These are phyloP conservation scores for Chionis minor DNA, from an alignment of 2,113 vertebrate genomes.

Conservation along the genomic window DNA sequence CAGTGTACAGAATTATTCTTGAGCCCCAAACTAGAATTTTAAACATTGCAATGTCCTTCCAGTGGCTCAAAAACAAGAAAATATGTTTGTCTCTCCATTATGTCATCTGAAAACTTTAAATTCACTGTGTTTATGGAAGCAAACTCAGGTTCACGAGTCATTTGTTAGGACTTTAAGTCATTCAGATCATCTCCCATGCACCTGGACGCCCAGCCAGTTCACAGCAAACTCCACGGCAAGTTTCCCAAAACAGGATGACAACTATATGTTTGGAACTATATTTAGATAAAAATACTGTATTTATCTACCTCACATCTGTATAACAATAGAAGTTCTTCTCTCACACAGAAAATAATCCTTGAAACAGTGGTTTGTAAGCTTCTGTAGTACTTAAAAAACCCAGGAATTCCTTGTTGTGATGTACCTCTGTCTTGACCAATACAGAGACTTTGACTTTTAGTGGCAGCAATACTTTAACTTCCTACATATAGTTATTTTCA, in stretches of 20 bases:
- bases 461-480: background rate
- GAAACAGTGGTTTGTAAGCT: background rate
- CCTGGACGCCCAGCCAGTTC: rapidly evolving
- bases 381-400: background rate
- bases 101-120: background rate
- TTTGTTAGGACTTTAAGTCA: background rate
- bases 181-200: background rate
- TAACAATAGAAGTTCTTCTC: background rate
- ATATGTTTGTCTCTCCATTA: background rate
- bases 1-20: background rate
- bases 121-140: background rate
- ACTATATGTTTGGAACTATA: background rate
- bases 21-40: background rate
- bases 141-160: background rate
- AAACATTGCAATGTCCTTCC: background rate
- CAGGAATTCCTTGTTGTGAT: background rate
- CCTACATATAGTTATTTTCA: background rate
- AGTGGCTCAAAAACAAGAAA: background rate
- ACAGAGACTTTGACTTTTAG: background rate
- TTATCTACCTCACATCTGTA: background rate
- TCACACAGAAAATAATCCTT: background rate
- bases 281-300: too few species aligned
- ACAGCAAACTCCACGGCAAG: background rate
- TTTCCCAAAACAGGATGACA: background rate
- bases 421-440: background rate